Conservation (phyloP, 2,113 vertebrate species). For the Probosciger aterrimus region DNA sequence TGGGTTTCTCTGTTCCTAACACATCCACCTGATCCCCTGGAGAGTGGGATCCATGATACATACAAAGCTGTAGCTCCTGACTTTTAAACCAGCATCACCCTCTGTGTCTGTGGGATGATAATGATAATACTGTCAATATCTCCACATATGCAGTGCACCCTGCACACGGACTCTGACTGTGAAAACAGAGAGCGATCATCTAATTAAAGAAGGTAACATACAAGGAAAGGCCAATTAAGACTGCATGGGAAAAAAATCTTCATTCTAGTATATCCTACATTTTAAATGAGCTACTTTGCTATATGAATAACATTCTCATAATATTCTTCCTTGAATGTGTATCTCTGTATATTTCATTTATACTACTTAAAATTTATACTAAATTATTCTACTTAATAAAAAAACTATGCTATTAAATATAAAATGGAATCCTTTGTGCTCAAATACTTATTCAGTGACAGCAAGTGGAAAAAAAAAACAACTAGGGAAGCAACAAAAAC, state of each 20-base stretch:
- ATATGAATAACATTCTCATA: background rate
- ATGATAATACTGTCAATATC: background rate
- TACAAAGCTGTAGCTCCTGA: background rate
- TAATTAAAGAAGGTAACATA: background rate
- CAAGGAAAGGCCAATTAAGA: background rate
- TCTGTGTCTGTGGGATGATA: background rate
- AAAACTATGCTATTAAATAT: background rate
- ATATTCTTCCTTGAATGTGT: background rate
- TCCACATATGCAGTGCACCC: rapidly evolving
- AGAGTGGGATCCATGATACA: background rate
- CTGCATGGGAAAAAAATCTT: background rate
- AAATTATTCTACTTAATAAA: background rate
- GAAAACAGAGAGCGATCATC: background rate
- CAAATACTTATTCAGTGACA: background rate
- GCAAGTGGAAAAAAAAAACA: background rate
- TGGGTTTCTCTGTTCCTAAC: background rate
- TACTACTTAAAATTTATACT: background rate
- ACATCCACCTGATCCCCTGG: rapidly evolving
- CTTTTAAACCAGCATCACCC: background rate
- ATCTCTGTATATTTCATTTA: background rate
- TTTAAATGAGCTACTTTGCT: background rate
- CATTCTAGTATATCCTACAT: background rate
- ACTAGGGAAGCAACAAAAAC: background rate
- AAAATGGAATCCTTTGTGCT: background rate
- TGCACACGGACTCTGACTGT: background rate